Conservation (phyloP, 2,888 invertebrate genomes). For the Maniola hyperantus region DNA sequence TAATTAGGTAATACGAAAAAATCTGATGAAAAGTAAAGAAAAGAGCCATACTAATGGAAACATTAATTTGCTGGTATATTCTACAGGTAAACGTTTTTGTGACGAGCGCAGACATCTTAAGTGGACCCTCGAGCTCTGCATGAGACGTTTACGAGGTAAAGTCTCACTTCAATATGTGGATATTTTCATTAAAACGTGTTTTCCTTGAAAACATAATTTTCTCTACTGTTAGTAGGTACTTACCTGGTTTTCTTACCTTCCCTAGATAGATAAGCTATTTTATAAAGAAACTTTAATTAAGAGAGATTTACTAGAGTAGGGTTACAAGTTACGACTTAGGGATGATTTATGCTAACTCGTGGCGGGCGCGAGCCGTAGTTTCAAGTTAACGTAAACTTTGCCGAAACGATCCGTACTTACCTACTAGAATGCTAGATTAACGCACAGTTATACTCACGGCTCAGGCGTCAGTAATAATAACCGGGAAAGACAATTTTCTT, state of each 20-base stretch:
- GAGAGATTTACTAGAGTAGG: too few relatives aligned
- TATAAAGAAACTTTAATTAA: neutral
- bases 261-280: neutral
- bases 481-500: too few relatives aligned
- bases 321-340: too few relatives aligned
- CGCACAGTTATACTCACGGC: too few relatives aligned
- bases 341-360: too few relatives aligned
- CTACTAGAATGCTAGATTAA: too few relatives aligned
- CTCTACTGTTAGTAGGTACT: neutral
- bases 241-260: neutral
- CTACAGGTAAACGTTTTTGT: neutral
- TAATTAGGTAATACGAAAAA: neutral
- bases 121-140: conserved; percentile 8
- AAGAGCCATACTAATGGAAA: conserved; percentile 2
- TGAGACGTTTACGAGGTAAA: conserved; percentile 18
- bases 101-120: conserved; percentile 18
- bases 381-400: too few relatives aligned
- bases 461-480: too few relatives aligned
- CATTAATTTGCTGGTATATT: conserved; percentile 4
- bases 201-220: conserved; percentile 8
- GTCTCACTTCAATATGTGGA: conserved; percentile 13
- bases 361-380: too few relatives aligned
- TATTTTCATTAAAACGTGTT: conserved; percentile 21
- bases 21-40: neutral
- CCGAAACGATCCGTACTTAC: too few relatives aligned